A percentile compares a stretch with the other conserved stretches of the same genome.
Conservation (phyloP, 1,140 invertebrate species). For the Procambarus virginalis region DNA sequence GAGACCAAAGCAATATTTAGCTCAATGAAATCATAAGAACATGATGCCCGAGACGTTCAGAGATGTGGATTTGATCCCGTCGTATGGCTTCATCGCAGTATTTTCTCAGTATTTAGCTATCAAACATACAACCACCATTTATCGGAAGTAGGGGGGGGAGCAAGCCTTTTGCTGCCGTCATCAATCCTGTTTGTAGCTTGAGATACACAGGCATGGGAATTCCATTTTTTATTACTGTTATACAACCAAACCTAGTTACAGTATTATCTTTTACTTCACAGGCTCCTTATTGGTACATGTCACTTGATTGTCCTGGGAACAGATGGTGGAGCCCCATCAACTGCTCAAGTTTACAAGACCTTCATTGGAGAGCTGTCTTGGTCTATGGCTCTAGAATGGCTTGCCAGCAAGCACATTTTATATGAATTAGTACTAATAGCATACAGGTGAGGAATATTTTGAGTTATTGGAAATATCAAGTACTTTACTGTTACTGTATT, state of each 20-base stretch:
- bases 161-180: too few species aligned
- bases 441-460: slow-evolving; percentile 72
- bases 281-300: slow-evolving; percentile 28
- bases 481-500: neutral
- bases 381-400: slow-evolving; percentile 74
- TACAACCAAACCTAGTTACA: neutral
- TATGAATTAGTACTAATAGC: slow-evolving; percentile 73
- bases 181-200: too few species aligned
- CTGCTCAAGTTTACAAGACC: slow-evolving; percentile 74
- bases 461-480: neutral
- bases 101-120: too few species aligned
- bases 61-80: too few species aligned
- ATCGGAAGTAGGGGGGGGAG: too few species aligned
- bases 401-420: slow-evolving; percentile 73
- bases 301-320: slow-evolving; percentile 41
- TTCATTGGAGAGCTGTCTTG: slow-evolving; percentile 74
- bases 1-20: too few species aligned
- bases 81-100: too few species aligned
- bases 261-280: neutral
- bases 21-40: too few species aligned
- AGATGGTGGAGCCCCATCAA: slow-evolving; percentile 30
- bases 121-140: too few species aligned
- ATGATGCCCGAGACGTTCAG: too few species aligned
- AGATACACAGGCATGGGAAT: too few species aligned
- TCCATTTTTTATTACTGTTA: too few species aligned